Percentiles rank a stretch among this genome's conserved stretches.
Evolutionary conservation across 2,797 vertebrate genomes (phyloP).

Genomic region (Trematomus bernacchii): DNA sequence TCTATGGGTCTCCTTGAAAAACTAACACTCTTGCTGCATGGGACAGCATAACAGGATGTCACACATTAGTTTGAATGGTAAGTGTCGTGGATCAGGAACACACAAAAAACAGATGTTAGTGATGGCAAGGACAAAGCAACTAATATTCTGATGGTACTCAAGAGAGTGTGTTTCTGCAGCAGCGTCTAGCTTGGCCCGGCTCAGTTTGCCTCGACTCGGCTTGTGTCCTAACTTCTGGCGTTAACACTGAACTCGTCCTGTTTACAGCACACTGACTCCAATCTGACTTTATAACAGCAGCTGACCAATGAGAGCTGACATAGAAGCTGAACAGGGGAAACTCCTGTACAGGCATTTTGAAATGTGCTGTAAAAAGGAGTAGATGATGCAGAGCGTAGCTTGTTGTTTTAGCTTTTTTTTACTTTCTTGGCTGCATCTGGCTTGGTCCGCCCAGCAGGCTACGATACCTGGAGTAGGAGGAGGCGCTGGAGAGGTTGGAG

Average conservation of each 20-base stretch:
- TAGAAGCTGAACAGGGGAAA: conserved; percentile 30
- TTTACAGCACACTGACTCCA: conserved; percentile 65
- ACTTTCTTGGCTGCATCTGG: conserved; percentile 17
- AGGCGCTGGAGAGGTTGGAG: conserved; percentile 91
- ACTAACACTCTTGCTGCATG: neutral
- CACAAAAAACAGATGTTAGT: neutral
- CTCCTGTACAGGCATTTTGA: conserved; percentile 26
- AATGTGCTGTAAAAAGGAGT: conserved; percentile 68
- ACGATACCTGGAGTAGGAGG: conserved; percentile 97
- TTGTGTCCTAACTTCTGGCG: conserved; percentile 5
- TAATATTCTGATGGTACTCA: neutral
- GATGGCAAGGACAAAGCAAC: conserved; percentile 14
- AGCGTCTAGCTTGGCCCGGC: conserved; percentile 46
- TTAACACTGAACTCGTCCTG: conserved; percentile 53
- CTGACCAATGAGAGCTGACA: conserved; percentile 26
- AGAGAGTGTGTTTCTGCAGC: conserved; percentile 33
- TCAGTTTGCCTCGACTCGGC: conserved; percentile 24
- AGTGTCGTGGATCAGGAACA: too few species aligned
- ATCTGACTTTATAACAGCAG: conserved; percentile 22
- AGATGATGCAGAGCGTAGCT: conserved; percentile 47
- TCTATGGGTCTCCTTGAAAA: neutral
- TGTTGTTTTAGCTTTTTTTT: neutral
- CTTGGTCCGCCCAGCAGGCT: conserved; percentile 73
- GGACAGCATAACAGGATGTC: neutral
- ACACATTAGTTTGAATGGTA: neutral